A percentile compares a stretch with the other conserved stretches of the same genome.
These are phyloP conservation scores for Temnothorax nylanderi DNA, from an alignment of 1,140 invertebrate species.

Conservation along the genomic window DNA sequence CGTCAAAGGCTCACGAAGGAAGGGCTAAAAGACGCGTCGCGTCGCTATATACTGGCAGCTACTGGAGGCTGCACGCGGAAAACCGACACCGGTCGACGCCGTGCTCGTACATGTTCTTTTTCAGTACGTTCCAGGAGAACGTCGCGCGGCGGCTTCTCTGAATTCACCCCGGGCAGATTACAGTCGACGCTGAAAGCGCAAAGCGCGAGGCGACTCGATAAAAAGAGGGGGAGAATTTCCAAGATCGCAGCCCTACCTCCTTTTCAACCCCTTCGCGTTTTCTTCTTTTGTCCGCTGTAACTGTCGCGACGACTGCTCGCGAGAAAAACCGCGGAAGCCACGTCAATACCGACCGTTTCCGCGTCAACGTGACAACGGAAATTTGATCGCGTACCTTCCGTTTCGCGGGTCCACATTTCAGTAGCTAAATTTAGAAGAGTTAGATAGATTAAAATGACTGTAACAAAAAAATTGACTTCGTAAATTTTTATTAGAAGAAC, in stretches of 20 bases:
- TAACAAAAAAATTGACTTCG: not conserved
- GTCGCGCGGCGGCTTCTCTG: slow-evolving; percentile 19
- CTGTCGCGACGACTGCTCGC: slow-evolving; percentile 24
- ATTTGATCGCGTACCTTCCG: slow-evolving; percentile 27
- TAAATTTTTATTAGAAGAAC: not conserved
- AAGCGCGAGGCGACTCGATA: slow-evolving; percentile 37
- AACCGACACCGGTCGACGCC: slow-evolving; percentile 10
- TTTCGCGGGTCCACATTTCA: not conserved
- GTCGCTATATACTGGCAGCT: too few species aligned
- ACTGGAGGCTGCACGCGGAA: slow-evolving; percentile 6
- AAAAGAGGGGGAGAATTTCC: slow-evolving; percentile 28
- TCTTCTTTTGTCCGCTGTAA: slow-evolving; percentile 30
- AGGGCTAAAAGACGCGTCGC: slow-evolving; percentile 25
- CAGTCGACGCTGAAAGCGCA: slow-evolving; percentile 47
- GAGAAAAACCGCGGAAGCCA: slow-evolving; percentile 18
- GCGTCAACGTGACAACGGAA: slow-evolving; percentile 35
- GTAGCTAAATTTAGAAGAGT: too few species aligned
- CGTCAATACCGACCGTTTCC: slow-evolving; percentile 41
- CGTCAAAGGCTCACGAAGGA: slow-evolving; percentile 42
- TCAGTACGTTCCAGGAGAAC: not conserved
- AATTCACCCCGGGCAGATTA: slow-evolving; percentile 49
- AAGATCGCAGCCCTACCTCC: slow-evolving; percentile 10
- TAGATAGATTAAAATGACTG: not conserved
- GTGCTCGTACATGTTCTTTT: slow-evolving; percentile 1
- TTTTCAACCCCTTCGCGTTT: not conserved